Evolutionary conservation across 1,140 invertebrate species (phyloP), one percentile per base, ranked within the genome.

Genomic region (Sycobia sp.): DNA sequence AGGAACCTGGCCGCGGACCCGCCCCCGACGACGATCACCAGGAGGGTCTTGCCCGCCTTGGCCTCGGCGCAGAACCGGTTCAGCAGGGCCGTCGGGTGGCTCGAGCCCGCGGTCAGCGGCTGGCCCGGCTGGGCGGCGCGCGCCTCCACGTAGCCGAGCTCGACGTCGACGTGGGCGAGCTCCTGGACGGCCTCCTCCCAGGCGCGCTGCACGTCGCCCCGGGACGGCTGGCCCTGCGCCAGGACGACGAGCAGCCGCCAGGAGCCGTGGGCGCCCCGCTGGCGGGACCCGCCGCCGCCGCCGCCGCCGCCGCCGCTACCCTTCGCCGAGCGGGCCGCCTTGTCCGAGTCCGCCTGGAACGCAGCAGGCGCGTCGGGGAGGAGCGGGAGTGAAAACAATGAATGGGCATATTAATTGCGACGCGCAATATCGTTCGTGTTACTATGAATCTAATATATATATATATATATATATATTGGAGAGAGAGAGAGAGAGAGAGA

Each of bases 111-210:
- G 4, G 70, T 62, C 36, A 69, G 9, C 27, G 8, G 8, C 7
- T 25, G 46, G 41, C 71, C 70, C n/a, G n/a, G n/a, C n/a, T n/a
- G n/a, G n/a, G n/a, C n/a, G n/a, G n/a, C n/a, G n/a, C n/a, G n/a
- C 23, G 76, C 74, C 51, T 82, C 79, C 25, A 81, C 71, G 53
- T 75, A 81, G 18, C 73, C 79, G 34, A 82, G 65, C 50, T 80
- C 79, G 32, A 78, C 68, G 14, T 81, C 78, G 7, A 70, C 69
- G 18, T 81, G 78, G 34, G 69, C 73, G 1, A 75, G 72, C 43
- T 80, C 77, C 18, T 78, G 59, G 56, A 78, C 72, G 5, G 76
- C 78, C 18, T 74, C 71, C 29, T 82, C 80, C 80, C 80, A 82
- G 59, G 75, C 75, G 38, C 72, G 73, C 44, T 82, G 78, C 9